These are phyloP conservation scores for Fregetta grallaria DNA, from an alignment of 2,113 vertebrate species.

Conservation along the genomic window DNA sequence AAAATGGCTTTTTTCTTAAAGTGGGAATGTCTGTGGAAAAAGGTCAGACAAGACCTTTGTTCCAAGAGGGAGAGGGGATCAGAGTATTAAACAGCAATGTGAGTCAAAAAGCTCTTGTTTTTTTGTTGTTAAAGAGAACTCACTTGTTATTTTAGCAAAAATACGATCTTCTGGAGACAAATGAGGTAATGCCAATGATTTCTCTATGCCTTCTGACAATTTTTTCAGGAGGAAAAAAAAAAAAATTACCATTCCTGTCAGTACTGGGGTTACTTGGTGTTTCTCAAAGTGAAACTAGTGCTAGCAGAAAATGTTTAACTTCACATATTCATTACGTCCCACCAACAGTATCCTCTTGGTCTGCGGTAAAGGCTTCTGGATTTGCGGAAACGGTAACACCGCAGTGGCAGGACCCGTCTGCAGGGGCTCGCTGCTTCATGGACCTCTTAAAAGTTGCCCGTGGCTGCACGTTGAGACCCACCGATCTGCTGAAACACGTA, in stretches of 20 bases:
- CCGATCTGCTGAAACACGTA: rapidly evolving
- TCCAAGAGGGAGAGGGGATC: background rate
- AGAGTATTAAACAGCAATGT: background rate
- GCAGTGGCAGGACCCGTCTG: rapidly evolving
- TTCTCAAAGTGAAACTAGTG: background rate
- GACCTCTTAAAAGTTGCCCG: background rate
- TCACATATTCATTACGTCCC: background rate
- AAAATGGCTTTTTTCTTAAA: background rate
- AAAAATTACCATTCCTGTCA: background rate
- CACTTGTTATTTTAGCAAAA: background rate
- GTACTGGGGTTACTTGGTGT: background rate
- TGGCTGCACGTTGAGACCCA: background rate
- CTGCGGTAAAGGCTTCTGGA: background rate
- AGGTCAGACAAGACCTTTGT: background rate
- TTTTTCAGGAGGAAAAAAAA: background rate
- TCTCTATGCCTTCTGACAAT: background rate
- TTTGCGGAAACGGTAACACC: rapidly evolving
- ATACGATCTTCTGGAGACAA: background rate
- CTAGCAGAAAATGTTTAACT: background rate
- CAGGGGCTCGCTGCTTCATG: background rate
- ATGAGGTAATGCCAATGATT: background rate
- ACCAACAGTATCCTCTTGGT: background rate
- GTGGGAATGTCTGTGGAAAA: background rate
- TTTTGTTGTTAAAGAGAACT: background rate
- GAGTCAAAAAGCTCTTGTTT: background rate